These are phyloP conservation scores for Coregonus ussuriensis DNA, from an alignment of 2,797 vertebrate species.

Conservation along the genomic window DNA sequence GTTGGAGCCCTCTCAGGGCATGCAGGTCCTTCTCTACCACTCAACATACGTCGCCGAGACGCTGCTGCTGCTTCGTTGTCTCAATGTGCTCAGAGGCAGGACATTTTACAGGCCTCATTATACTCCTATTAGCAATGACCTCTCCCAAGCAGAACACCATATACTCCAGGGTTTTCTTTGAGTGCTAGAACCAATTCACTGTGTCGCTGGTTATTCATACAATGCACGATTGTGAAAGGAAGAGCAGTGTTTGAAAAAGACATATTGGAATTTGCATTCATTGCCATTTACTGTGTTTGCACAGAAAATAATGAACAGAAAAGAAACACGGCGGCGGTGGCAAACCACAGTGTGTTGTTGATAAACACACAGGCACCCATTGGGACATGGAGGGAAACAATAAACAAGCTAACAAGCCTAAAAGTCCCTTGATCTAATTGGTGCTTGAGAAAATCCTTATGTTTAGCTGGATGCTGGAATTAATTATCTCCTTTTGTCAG, in stretches of 20 bases:
- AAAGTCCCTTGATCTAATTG: conserved; percentile 12
- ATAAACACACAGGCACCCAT: conserved; percentile 11
- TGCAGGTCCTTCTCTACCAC: background rate
- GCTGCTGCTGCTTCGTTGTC: background rate
- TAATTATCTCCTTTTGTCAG: background rate
- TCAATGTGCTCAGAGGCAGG: background rate
- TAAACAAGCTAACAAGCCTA: conserved; percentile 23
- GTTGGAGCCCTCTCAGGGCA: background rate
- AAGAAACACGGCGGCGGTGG: background rate
- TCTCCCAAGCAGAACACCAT: background rate
- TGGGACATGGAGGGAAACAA: background rate
- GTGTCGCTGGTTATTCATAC: background rate
- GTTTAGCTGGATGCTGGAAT: background rate
- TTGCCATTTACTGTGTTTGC: conserved; percentile 8
- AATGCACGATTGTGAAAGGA: background rate
- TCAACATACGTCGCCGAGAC: background rate
- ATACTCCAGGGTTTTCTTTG: background rate
- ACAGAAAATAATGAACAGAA: conserved; percentile 13
- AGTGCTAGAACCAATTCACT: background rate
- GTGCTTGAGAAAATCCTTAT: background rate
- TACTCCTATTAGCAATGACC: background rate
- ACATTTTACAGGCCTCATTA: background rate
- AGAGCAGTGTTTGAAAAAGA: background rate
- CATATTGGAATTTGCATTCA: conserved; percentile 12
- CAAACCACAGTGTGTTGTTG: background rate